Evolutionary conservation across 2,113 vertebrate species (phyloP).

Genomic region (Polypterus bichir): DNA sequence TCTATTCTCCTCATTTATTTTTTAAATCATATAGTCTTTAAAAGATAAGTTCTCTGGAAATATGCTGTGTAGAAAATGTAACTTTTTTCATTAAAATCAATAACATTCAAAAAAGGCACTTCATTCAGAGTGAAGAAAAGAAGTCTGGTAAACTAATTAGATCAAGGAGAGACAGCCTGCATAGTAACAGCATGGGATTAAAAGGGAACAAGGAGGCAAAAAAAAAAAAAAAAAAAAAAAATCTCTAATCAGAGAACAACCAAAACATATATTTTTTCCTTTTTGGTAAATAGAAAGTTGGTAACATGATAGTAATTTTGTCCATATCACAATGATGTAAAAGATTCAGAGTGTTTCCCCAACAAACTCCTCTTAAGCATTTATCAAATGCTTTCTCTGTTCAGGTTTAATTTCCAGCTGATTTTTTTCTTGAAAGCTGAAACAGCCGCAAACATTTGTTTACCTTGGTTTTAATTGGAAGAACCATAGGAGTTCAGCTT

Average conservation of each 20-base stretch:
- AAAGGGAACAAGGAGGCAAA: no score
- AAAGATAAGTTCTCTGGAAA: slow-evolving; percentile 75
- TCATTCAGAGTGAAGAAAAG: slow-evolving; percentile 73
- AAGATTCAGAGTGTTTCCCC: no score
- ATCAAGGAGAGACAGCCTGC: slow-evolving; percentile 50
- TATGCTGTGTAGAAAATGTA: slow-evolving; percentile 75
- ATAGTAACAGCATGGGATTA: slow-evolving; percentile 38
- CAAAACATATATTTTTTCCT: slow-evolving; percentile 7
- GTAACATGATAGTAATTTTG: slow-evolving; percentile 38
- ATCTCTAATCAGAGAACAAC: no score
- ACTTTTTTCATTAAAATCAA: slow-evolving; percentile 64
- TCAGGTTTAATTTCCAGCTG: no score
- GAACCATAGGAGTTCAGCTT: no score
- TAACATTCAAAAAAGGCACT: slow-evolving; percentile 90
- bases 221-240: slow-evolving; percentile 28
- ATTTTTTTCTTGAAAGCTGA: no score
- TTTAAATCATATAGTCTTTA: slow-evolving; percentile 60
- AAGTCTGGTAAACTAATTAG: slow-evolving; percentile 68
- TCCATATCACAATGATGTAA: neutral
- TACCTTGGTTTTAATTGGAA: no score
- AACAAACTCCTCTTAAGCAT: no score
- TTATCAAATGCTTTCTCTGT: no score
- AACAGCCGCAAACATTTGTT: no score
- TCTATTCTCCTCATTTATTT: slow-evolving; percentile 35
- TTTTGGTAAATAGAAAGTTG: slow-evolving; percentile 52